Base-by-base conservation (phyloP, 1,140 invertebrate genomes). In the Pseudoatta argentina region DNA sequence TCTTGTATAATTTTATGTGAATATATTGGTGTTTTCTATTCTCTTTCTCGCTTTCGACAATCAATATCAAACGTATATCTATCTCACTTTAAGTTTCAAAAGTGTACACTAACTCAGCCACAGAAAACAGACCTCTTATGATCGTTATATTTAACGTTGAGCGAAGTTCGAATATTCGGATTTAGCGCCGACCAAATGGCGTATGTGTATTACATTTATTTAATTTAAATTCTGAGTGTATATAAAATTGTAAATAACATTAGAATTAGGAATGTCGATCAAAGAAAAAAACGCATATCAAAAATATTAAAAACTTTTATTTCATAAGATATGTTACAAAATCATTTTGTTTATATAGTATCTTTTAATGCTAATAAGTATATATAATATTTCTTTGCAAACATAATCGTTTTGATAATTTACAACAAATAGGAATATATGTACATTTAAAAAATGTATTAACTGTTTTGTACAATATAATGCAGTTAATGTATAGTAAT, bases 251-350 rank as follows among this genome's bases (percentile, higher is more conserved):
- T 64, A 77, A 63, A 66, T 85, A 85, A 34, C 57, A 21, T 59
- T 44, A 16, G 6, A 21, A 51, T 72, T 82, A 59, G n/a, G 1
- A 44, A 8, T 83, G 30, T 30, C 18, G 53, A 75, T 75, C 24
- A 39, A 10, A 27, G 44, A 53, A 81, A 67, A 55, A 18, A 72
- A 73, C 21, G 5, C 34, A 57, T 30, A 63, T 59, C n/a, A 51
- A 72, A 82, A 72, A 72, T 82, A 61, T 82, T 44, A 72, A 57
- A 81, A 55, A 44, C 0, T 73, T 67, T 71, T 77, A 67, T 78
- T 66, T 48, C 24, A 44, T n/a, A 61, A 34, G 16, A 30, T 64
- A 34, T 61, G 27, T 87, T 86, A 89, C n/a, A 89, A 89, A 89
- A 89, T 77, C 30, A 59, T 75, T 39, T 88, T 55, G 76, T 48